Conservation (phyloP, 2,888 invertebrate species). For the Clivina fossor region DNA sequence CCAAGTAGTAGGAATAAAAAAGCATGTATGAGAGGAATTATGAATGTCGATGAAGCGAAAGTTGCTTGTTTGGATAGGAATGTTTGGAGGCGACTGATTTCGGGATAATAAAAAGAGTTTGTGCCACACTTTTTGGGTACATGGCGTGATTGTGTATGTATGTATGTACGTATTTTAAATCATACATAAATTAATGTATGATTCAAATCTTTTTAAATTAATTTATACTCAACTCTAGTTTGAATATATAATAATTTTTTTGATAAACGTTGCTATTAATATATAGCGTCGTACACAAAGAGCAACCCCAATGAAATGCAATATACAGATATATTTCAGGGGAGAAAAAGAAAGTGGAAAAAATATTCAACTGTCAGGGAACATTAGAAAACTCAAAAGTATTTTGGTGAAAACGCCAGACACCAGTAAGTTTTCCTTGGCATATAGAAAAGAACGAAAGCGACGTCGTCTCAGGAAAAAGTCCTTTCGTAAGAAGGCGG, state of each 20-base stretch:
- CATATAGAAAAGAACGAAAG: background rate
- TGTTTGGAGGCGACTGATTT: too few species aligned
- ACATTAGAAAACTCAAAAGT: background rate
- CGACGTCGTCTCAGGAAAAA: background rate
- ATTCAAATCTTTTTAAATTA: too few species aligned
- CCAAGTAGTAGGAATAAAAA: too few species aligned
- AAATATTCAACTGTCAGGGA: background rate
- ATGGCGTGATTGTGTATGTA: too few species aligned
- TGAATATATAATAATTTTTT: background rate
- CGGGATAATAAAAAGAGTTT: too few species aligned
- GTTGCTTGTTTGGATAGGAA: too few species aligned
- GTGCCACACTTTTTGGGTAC: too few species aligned
- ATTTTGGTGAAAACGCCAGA: background rate
- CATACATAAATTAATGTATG: too few species aligned
- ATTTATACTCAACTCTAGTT: background rate
- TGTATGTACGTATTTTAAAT: too few species aligned
- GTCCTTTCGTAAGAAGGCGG: background rate
- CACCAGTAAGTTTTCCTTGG: conserved; percentile 2
- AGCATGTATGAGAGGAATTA: too few species aligned
- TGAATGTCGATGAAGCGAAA: too few species aligned
- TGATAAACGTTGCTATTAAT: background rate
- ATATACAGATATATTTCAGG: too few species aligned
- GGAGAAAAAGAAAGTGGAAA: background rate
- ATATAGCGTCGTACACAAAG: background rate
- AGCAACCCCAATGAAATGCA: background rate